These are phyloP conservation scores for Muntiacus reevesi DNA, from an alignment of 2,113 vertebrate species.

Conservation along the genomic window DNA sequence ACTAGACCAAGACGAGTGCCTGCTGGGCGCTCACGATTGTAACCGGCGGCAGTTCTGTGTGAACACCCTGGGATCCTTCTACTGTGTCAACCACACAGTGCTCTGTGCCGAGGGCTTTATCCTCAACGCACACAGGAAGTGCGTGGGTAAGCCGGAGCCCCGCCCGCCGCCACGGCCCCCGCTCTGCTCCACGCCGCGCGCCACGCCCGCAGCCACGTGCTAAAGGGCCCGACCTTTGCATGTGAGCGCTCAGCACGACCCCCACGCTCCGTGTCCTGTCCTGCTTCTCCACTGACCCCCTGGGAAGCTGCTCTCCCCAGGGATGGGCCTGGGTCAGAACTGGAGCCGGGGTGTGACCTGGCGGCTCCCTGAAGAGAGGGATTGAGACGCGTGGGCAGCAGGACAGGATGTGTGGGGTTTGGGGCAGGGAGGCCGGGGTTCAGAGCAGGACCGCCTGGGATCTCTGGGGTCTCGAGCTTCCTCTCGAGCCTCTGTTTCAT, in stretches of 20 bases:
- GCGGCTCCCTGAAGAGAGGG: neutral
- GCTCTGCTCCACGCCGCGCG: slow-evolving; percentile 54
- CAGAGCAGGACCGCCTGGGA: neutral
- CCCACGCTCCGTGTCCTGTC: slow-evolving; percentile 57
- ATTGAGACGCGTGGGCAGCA: neutral
- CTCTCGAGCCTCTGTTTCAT: neutral
- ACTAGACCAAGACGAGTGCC: slow-evolving; percentile 81
- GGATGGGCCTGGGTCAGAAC: neutral
- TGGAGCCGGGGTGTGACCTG: neutral
- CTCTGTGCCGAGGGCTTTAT: slow-evolving; percentile 84
- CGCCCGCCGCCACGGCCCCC: neutral
- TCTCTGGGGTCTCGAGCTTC: neutral
- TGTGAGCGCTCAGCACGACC: slow-evolving; percentile 57
- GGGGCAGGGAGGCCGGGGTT: neutral
- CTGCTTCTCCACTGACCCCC: neutral
- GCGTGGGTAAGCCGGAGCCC: slow-evolving; percentile 82
- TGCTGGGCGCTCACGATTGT: slow-evolving; percentile 80
- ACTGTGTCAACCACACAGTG: slow-evolving; percentile 82
- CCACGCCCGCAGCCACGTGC: slow-evolving; percentile 51
- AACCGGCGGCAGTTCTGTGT: slow-evolving; percentile 80
- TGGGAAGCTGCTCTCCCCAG: neutral
- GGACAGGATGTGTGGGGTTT: neutral
- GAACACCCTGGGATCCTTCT: slow-evolving; percentile 84
- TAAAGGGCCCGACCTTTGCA: slow-evolving; percentile 68
- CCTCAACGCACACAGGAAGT: slow-evolving; percentile 77